Base-by-base conservation (phyloP, 2,113 vertebrate species). In the Phrynocephalus versicolor region DNA sequence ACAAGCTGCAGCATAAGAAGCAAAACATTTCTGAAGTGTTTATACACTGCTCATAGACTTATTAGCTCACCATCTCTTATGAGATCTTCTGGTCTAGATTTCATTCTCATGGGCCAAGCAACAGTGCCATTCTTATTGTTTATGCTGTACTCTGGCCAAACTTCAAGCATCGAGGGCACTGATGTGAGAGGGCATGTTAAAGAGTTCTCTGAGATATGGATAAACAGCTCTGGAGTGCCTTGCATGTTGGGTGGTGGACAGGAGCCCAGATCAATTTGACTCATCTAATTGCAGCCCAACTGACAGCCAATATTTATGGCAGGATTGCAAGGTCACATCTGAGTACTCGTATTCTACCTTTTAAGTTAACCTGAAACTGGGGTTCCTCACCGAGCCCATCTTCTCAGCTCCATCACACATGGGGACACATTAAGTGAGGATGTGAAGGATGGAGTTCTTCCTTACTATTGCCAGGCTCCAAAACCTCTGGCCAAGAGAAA, bases 121-220 rank as follows among this genome's bases (percentile, higher is more conserved):
- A 60, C 37, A 84, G 58, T 41, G 18, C 25, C 75, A 79, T 71
- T 79, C 83, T 71, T 23, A 70, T 79, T 71, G 51, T 70, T 85
- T 85, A 35, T 79, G 65, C 65, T 79, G 75, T 85, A 79, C 76
- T 71, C 55, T 71, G 51, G 65, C 84, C 75, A 85, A 51, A 27
- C 33, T 16, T 57, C 74, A 37, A 78, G 78, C 74, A 85, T 27
- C 25, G 35, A 71, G 21, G 45, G 14, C 33, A 79, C 25, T 76
- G 71, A 41, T 79, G 37, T 60, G 65, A 71, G 27, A 71, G 25
- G n/a, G 21, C 67, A 60, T 79, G 35, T 70, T 70, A 78, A 78
- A 76, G 45, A 70, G 74, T 62, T 84, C 62, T 76, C 19, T 84
- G 82, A 55, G 41, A 64, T 76, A 35, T 33, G 23, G 77, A 84